These are phyloP conservation scores for Hydriomena furcata DNA, from an alignment of 2,888 invertebrate genomes.

Conservation along the genomic window DNA sequence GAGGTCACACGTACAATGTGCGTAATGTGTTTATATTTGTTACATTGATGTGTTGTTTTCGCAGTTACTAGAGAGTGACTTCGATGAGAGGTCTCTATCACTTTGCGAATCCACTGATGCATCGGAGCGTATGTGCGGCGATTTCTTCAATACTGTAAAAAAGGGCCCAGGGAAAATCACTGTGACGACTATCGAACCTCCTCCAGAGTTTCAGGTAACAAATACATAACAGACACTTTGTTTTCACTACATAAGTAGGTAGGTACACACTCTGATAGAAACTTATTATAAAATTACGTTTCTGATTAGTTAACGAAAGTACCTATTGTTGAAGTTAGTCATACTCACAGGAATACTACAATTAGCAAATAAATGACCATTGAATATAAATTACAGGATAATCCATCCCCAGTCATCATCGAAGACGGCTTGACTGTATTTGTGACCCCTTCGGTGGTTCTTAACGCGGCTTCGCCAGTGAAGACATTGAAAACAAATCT, in stretches of 20 bases:
- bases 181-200: slow-evolving; percentile 89
- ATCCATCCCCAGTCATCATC: slow-evolving; percentile 49
- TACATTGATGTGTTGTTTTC: slow-evolving; percentile 36
- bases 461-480: slow-evolving; percentile 49
- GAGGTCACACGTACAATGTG: slow-evolving; percentile 2
- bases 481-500: slow-evolving; percentile 49
- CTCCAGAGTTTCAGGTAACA: slow-evolving; percentile 91
- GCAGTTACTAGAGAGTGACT: slow-evolving; percentile 92
- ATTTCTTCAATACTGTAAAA: slow-evolving; percentile 92
- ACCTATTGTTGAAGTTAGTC: neutral
- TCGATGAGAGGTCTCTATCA: slow-evolving; percentile 90
- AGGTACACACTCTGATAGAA: too few relatives aligned
- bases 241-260: too few relatives aligned
- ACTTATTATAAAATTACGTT: too few relatives aligned
- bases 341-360: slow-evolving; percentile 12
- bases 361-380: neutral
- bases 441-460: slow-evolving; percentile 55
- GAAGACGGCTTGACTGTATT: slow-evolving; percentile 54
- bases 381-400: slow-evolving; percentile 62
- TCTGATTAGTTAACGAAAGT: neutral
- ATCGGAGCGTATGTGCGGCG: slow-evolving; percentile 90
- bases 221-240: neutral
- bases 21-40: slow-evolving; percentile 11
- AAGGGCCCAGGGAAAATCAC: slow-evolving; percentile 88
- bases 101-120: slow-evolving; percentile 90